A percentile compares a stretch with the other conserved stretches of the same genome.
Evolutionary conservation across 2,797 vertebrate genomes (phyloP).

Genomic region (Anguilla pacifica): DNA sequence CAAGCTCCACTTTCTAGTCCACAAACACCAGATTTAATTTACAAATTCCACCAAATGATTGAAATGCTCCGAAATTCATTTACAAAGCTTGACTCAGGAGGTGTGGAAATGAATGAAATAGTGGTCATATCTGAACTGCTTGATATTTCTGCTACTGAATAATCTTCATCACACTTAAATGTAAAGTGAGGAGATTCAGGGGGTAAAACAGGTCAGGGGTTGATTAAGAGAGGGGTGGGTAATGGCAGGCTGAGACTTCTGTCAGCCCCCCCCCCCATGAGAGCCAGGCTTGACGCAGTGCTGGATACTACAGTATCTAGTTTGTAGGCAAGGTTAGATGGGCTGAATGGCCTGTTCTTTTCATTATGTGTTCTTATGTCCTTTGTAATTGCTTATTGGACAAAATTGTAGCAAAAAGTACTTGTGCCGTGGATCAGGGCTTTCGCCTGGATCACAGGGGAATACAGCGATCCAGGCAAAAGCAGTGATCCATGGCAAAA

Average conservation of each 20-base stretch:
- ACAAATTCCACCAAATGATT: background rate
- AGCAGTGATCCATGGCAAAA: background rate
- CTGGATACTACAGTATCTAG: background rate
- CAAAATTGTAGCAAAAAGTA: background rate
- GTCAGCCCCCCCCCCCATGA: background rate
- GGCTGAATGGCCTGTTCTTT: background rate
- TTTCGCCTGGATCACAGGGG: background rate
- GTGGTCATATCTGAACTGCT: background rate
- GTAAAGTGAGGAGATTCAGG: background rate
- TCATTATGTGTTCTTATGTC: background rate
- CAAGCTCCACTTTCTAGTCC: background rate
- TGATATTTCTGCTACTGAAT: background rate
- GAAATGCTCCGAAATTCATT: background rate
- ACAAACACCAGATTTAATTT: background rate
- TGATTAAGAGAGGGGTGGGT: background rate
- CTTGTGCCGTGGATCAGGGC: background rate
- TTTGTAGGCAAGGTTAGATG: background rate
- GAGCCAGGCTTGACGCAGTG: background rate
- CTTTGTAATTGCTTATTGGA: background rate
- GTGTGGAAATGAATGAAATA: background rate
- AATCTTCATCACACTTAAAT: background rate
- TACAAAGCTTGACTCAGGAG: constrained; percentile 35
- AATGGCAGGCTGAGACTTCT: no score
- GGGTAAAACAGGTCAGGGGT: background rate
- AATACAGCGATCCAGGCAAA: background rate